Evolutionary conservation across 2,797 vertebrate genomes (phyloP), one percentile per base, ranked within the genome.

Genomic region (Pempheris klunzingeri): DNA sequence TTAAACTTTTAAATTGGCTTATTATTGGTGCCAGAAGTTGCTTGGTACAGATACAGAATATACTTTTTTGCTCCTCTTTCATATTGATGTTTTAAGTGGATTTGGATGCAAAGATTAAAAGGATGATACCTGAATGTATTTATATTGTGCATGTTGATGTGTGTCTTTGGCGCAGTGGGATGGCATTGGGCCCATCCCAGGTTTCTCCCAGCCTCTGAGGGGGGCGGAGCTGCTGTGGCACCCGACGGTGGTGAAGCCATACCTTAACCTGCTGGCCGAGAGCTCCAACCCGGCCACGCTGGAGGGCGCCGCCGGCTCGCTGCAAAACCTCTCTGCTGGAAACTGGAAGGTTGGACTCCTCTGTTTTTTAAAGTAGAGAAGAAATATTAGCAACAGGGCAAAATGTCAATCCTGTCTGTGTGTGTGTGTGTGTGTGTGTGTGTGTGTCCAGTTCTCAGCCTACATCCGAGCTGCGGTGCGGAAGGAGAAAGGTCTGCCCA

Each of bases 151-250:
- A 0, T 67, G 32, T 43, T 32, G 22, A 0, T 36, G 30, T 53
- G 26, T 67, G 41, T 32, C 14, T 72, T 70, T 46, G 26, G 5
- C 7, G n/a, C 94, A 99, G 98, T 99, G 97, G 97, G 97, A 99
- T 17, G 98, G 97, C 32, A 91, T 96, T 1, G 96, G 97, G 11
- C 96, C 96, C 2, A 97, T 98, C 78, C 98, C 98, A 0, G 98
- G 97, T 38, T 96, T 98, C 85, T 97, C 97, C 6, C 97, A 97
- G 86, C 93, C 96, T 70, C 96, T 97, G 15, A 96, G 97, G 80
- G 98, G 98, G 2, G 97, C 98, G 0, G 98, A 99, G 94, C 97
- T 98, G 94, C 95, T 99, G 59, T 99, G 98, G 98, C 98, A 99
- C 88, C 98, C 98, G 0, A 95, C 97, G 0, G 97, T 99, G 88